These are phyloP conservation scores for Isurus oxyrinchus DNA, from an alignment of 2,113 vertebrate species.

Conservation along the genomic window DNA sequence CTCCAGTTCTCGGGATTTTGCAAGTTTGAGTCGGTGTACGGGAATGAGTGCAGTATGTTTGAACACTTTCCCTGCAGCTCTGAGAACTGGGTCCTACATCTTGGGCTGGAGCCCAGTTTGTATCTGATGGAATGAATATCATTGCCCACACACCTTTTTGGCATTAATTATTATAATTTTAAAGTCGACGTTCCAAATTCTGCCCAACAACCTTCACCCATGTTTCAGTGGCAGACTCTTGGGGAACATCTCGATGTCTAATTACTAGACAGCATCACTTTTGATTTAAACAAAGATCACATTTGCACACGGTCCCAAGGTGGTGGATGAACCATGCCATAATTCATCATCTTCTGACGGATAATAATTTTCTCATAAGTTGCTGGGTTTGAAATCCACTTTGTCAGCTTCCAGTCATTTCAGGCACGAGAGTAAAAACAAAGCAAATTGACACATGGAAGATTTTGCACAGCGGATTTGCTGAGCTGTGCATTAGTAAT, in stretches of 20 bases:
- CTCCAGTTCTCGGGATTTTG: neutral
- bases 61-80: neutral
- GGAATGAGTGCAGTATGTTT: neutral
- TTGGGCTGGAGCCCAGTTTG: neutral
- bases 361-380: constrained; percentile 13
- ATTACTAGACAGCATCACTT: neutral
- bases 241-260: neutral
- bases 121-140: neutral
- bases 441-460: neutral
- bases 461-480: neutral
- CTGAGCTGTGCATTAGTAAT: neutral
- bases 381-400: neutral
- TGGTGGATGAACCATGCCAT: neutral
- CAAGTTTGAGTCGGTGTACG: neutral
- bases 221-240: neutral
- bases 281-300: neutral
- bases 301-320: constrained; percentile 9
- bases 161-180: neutral
- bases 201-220: neutral
- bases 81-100: neutral
- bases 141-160: neutral
- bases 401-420: neutral
- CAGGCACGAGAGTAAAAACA: neutral
- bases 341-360: constrained; percentile 12
- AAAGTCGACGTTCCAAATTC: neutral